Evolutionary conservation across 1,140 invertebrate species (phyloP), one percentile per base, ranked within the genome.

Genomic region (Sarcophaga bullata): DNA sequence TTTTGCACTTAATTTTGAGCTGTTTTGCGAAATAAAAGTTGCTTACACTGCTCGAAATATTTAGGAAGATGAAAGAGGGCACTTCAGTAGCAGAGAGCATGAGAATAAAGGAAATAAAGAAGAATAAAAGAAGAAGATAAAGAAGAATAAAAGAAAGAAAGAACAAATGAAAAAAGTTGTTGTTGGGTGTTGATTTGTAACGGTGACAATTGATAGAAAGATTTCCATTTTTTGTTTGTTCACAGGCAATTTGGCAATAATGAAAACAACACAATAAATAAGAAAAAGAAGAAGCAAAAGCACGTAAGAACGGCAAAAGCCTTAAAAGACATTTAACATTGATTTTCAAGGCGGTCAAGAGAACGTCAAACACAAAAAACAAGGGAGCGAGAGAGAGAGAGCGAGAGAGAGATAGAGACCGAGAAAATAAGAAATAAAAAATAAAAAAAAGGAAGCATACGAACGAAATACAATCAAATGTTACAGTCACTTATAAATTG

Each of bases 271-370:
- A n/a, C n/a, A n/a, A n/a, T n/a, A n/a, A n/a, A n/a, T n/a, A n/a
- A n/a, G n/a, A n/a, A n/a, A n/a, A 82, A 68, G 15, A 17, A 25
- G 6, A 46, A 11, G 50, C 50, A 54, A n/a, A 54, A 46, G 78
- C 75, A 76, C 15, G 81, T n/a, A 48, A 81, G 6, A 50, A 54
- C 1, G 15, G 58, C 19, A 46, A 82, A 82, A 80, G 49, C 10
- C 15, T 72, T 62, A 62, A 62, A 17, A 50, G 48, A 76, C 73
- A 80, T 82, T 50, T 80, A 82, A 75, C 82, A 80, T 82, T 82
- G 82, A 82, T 82, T 82, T 82, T 82, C 75, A 82, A 82, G 82
- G 82, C 75, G 78, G 73, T 37, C 73, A 76, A 76, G 73, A 76
- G 50, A 76, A 76, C 73, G 73, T 76, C 73, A 76, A 76, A 76